Base-by-base conservation (phyloP, 2,113 vertebrate species). In the Gymnocephalus cernua region DNA sequence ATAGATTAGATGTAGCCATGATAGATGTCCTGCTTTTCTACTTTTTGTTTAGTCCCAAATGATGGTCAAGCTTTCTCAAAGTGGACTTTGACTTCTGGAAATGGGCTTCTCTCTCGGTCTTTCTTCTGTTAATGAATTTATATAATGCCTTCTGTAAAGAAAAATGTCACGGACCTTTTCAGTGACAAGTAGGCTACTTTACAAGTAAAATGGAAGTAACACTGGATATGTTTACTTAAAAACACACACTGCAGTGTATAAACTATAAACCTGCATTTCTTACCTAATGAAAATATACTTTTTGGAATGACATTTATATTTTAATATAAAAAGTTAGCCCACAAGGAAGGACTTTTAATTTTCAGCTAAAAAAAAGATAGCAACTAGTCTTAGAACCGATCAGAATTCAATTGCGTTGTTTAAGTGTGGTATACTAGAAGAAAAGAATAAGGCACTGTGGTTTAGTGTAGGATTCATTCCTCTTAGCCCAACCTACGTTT, bases 21-120 rank as follows among this genome's bases (percentile, higher is more conserved):
- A 74, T 21, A 75, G 74, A 87, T 29, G 27, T 77, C 50, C 35
- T 53, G 69, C 47, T 65, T 35, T 58, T 72, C 27, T 48, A 35
- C 15, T 38, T 64, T 57, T 63, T 54, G 38, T 35, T n/a, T 45
- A 2, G 27, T 62, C 41, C n/a, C 12, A 54, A 64, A 59, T 67
- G n/a, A 56, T 18, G 58, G 53, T 62, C 45, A 51, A 38, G 13
- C 14, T 74, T 47, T 45, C 32, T 63, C 12, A 38, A 70, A 4
- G 35, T 8, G 4, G 9, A 58, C 63, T 38, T 61, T 21, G 18
- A 29, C 13, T 12, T 54, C 9, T 6, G 4, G 9, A 16, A 58
- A 65, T 29, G 6, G n/a, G 6, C 16, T 6, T 58, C 29, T 44
- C 53, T 51, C n/a, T 65, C 11, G 25, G 62, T 38, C 57, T 12